Base-by-base conservation (phyloP, 2,113 vertebrate species). In the Otis tarda region DNA sequence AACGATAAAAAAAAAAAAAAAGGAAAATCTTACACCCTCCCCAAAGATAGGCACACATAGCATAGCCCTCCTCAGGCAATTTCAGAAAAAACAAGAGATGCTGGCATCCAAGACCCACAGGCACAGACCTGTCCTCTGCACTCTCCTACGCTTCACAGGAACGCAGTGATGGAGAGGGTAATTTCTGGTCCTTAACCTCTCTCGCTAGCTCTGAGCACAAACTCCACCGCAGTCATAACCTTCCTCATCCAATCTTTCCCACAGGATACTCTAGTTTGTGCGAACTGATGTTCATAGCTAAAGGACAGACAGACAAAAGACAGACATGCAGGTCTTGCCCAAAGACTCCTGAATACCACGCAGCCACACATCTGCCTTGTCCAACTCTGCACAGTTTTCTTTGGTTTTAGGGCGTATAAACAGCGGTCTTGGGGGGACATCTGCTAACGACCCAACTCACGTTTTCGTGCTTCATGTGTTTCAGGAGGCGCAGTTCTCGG, bases 401-500 rank as follows among this genome's bases (percentile, higher is more conserved):
- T 43, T 16, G 41, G 5, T 69, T 57, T 79, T 8, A 60, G 9
- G 10, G 21, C 6, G 21, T 2, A 4, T 14, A 35, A 52, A 5
- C 11, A 6, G 22, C 4, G 6, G 31, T 10, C 60, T 28, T 5
- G 14, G 31, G n/a, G 21, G 52, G 7, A 22, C 13, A 63, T 10
- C 25, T 41, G 23, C 50, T 52, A 68, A 60, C 0, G 3, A 37
- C 65, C 12, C 35, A 27, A 97, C 99, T 99, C 97, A 99, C 99
- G 13, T 99, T 99, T 93, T 99, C 99, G 19, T 99, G 99, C 83
- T 98, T 99, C 99, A 99, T 99, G 97, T 99, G 99, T 64, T 99
- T 99, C 86, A 99, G 98, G 14, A 99, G 99, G 43, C 99, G 97
- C 94, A 99, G 98, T 95, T 99, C 99, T 43, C 99, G 98, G 97